phyloP scores from a whole-genome alignment of 2,797 vertebrate species.

The Falco berigora region DNA sequence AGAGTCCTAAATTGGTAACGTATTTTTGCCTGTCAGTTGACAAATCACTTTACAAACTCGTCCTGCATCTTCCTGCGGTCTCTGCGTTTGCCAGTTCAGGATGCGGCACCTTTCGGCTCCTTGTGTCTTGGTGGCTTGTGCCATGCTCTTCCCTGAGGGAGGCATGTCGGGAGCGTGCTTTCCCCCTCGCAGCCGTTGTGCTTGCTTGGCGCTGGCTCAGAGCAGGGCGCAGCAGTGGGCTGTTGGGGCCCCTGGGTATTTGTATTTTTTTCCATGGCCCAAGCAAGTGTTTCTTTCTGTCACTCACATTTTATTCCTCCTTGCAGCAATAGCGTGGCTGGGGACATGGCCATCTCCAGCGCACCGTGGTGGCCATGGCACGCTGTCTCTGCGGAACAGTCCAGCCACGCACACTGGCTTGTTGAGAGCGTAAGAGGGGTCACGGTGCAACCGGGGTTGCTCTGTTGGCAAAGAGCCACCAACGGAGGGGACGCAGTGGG shows the following conservation, averaged over 20 bases:
- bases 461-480: neutral
- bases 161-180: fast-evolving
- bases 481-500: neutral
- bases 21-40: constrained; percentile 64
- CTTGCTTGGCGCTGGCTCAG: neutral
- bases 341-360: neutral
- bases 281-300: neutral
- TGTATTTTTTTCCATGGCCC: neutral
- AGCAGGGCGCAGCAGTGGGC: neutral
- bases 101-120: neutral
- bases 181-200: neutral
- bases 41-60: constrained; percentile 54
- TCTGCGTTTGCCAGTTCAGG: neutral
- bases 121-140: fast-evolving
- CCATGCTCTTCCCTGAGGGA: neutral
- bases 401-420: neutral
- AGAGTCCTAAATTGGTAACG: constrained; percentile 61
- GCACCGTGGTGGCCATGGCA: fast-evolving
- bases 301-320: fast-evolving
- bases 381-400: neutral
- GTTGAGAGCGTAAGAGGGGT: no score
- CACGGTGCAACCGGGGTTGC: neutral
- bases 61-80: neutral
- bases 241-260: neutral
- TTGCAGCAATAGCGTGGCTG: fast-evolving